Evolutionary conservation across 2,797 vertebrate genomes (phyloP), one percentile per base, ranked within the genome.

Genomic region (Rhinoraja longicauda): DNA sequence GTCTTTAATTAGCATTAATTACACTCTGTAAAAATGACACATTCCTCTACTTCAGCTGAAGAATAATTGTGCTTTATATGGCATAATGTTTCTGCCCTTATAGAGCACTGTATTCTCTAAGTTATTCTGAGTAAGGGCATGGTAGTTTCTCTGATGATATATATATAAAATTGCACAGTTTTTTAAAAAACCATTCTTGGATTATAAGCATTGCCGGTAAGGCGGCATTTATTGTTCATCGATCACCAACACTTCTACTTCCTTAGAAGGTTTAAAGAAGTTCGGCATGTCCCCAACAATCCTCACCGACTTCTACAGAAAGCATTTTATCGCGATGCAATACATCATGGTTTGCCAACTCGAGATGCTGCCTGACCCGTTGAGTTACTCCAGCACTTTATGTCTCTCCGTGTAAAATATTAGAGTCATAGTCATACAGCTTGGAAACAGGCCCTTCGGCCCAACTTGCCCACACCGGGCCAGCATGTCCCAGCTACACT

Each of bases 1-100:
- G 9, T 76, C 9, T 76, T 78, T 78, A 39, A 78, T 78, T 78
- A 78, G 36, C 77, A 78, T 78, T 78, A 78, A 78, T 78, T 78
- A 78, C 13, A 19, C 77, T 39, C 39, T 78, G 36, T 78, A 78
- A 78, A 78, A 78, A 78, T 78, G 77, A 78, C 77, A 78, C 32
- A 39, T 39, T 19, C 77, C 32, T 78, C 77, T 39, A 78, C 77
- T 39, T 39, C 39, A 78, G 13, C 77, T 78, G 32, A 36, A 78
- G 77, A 78, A 78, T 78, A 78, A 78, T 78, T 39, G 32, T 39
- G 77, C 78, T 78, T 78, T 78, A 78, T 39, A 78, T 39, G 32
- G 77, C 39, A 78, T 7, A 39, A 36, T 78, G 36, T 78, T 36
- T 39, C 32, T 78, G 77, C 36, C 36, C 32, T 36, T 77, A 15